Evolutionary conservation across 2,797 vertebrate genomes (phyloP).

Genomic region (Psittacula derbiana): DNA sequence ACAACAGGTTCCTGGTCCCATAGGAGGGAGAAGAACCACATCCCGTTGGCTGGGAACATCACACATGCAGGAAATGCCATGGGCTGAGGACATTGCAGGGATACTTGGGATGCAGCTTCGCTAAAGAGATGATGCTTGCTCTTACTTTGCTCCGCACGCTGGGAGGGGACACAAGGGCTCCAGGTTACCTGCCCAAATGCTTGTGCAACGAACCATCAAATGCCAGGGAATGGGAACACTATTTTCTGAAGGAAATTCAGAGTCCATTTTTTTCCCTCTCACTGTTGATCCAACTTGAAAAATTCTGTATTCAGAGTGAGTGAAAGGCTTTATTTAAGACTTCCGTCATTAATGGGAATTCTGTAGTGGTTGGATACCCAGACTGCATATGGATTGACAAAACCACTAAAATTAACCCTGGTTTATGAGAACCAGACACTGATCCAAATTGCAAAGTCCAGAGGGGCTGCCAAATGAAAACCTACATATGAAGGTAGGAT

Average conservation of each 20-base stretch:
- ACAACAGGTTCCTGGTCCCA: neutral
- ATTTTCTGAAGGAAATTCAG: neutral
- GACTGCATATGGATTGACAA: neutral
- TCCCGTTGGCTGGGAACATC: neutral
- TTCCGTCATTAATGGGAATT: neutral
- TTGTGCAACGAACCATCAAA: neutral
- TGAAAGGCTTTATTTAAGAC: neutral
- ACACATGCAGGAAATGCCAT: neutral
- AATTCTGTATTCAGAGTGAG: neutral
- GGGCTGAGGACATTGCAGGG: neutral
- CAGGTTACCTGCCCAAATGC: neutral
- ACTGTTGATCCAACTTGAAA: neutral
- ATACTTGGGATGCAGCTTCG: neutral
- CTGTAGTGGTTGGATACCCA: neutral
- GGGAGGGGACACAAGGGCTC: neutral
- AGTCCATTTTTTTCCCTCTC: neutral
- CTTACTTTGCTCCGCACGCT: accelerated
- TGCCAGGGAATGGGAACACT: neutral
- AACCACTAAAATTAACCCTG: neutral
- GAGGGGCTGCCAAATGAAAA: neutral
- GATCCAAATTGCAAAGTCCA: neutral
- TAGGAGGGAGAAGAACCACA: neutral
- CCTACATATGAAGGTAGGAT: neutral
- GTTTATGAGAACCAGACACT: neutral
- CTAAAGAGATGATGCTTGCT: neutral